These are phyloP conservation scores for Heliconius ethilla DNA, from an alignment of 2,888 invertebrate species.

Conservation along the genomic window DNA sequence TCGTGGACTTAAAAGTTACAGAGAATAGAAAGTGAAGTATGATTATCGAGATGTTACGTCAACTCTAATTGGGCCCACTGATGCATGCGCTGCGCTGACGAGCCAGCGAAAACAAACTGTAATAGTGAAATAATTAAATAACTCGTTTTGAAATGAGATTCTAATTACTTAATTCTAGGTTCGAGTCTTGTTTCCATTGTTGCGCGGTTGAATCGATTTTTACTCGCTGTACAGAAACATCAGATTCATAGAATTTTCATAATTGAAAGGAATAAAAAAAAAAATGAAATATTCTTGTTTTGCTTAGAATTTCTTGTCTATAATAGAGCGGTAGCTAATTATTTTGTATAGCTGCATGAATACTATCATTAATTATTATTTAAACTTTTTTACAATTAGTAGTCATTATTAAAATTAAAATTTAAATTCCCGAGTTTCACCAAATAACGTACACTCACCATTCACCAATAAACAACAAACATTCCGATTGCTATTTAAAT, in stretches of 20 bases:
- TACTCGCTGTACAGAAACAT: not conserved
- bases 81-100: conserved; percentile 45
- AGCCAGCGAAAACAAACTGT: conserved; percentile 47
- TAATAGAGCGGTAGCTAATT: not conserved
- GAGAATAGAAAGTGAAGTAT: conserved; percentile 49
- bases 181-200: not conserved
- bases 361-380: not conserved
- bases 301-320: not conserved
- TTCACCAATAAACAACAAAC: conserved; percentile 45
- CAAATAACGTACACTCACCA: not conserved
- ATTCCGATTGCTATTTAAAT: conserved; percentile 55
- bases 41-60: conserved; percentile 45
- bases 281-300: no score
- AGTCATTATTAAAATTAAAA: not conserved
- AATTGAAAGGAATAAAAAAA: not conserved
- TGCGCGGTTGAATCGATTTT: not conserved
- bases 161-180: conserved; percentile 9
- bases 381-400: not conserved
- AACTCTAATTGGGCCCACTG: conserved; percentile 47
- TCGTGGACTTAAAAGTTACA: conserved; percentile 11
- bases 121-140: conserved; percentile 32
- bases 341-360: not conserved
- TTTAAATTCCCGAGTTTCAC: not conserved
- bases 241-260: not conserved
- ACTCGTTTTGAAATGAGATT: conserved; percentile 25